Evolutionary conservation across 1,140 invertebrate species (phyloP), one percentile per base, ranked within the genome.

Genomic region (Heliconius melpomene): DNA sequence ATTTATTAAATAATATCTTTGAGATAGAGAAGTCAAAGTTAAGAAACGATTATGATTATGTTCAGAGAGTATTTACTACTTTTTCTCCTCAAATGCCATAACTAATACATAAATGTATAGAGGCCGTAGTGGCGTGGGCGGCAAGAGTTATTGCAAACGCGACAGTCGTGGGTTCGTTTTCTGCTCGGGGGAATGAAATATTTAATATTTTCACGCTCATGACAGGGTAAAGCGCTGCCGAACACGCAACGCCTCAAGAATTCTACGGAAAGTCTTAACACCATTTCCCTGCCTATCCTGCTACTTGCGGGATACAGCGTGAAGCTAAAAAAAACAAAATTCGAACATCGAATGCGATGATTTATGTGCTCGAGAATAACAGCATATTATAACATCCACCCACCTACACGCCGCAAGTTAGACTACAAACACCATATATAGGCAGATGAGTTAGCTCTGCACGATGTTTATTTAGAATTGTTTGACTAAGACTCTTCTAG

Each of bases 381-480:
- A 16, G 13, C 3, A 0, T 66, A 66, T 66, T 66, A 66, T 66
- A 66, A 3, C 9, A 66, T 3, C 57, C 23, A 29, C 26, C 26
- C 40, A 46, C 13, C 16, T 5, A 46, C 40, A 46, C 3, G 40
- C 40, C 40, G 6, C 60, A n/a, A 29, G 3, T 13, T 7, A 26
- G 26, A 6, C 23, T 26, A 29, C 23, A 66, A 29, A 66, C 13
- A 66, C 5, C 78, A n/a, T 79, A 71, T 79, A 52, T 13, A 29
- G 78, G 32, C 36, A 36, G 72, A 79, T 79, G 38, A 26, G 40
- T 75, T 66, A 66, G 13, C 60, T 13, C 3, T 11, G n/a, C 26
- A 66, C 60, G 23, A 66, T 66, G n/a, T 66, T 66, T 66, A 26
- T 66, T 26, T 66, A 66, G 23, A 26, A 13, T 66, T 66, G 60